Base-by-base conservation (phyloP, 2,113 vertebrate species). In the Pteropus alecto region DNA sequence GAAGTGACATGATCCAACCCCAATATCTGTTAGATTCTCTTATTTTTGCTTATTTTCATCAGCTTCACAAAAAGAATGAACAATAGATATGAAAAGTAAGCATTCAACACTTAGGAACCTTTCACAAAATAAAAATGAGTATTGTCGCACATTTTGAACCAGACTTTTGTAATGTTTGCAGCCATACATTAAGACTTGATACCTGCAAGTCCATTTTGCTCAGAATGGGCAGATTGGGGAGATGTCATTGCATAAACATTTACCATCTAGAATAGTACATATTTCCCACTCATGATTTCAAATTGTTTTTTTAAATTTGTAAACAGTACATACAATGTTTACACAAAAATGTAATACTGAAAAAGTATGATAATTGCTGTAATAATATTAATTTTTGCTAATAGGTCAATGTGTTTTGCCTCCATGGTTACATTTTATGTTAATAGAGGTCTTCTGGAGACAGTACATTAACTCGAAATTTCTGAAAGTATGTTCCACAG, bases 341-440 rank as follows among this genome's bases (percentile, higher is more conserved):
- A 51, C 28, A 74, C n/a, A 92, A 74, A 79, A 81, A 41, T 84
- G 19, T 78, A 81, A 81, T 56, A n/a, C 28, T 35, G 9, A 90
- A 48, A 86, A 21, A 76, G 35, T 33, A 46, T 90, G 38, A 81
- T 68, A 87, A 81, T 35, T 77, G n/a, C 67, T 92, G 60, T 81
- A 61, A n/a, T 56, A 90, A 93, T 93, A 73, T 87, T 51, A 81
- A 24, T 28, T 91, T 93, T 79, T 94, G n/a, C 60, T 68, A 16
- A 54, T 73, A 87, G 41, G 74, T 35, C 48, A 76, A 9, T 92
- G 41, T 83, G 41, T 92, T 92, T 96, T 61, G 93, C 61, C 43
- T 54, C 16, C 48, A 54, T 87, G 28, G 43, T 94, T 71, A 77
- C 33, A 63, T 77, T 88, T 94, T 22, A 83, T 63, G 24, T 88